Evolutionary conservation across 35 echinoderm and acorn worm species (phyloP), one percentile per base, ranked within the genome.

Genomic region (Ophiothrix spiculata): DNA sequence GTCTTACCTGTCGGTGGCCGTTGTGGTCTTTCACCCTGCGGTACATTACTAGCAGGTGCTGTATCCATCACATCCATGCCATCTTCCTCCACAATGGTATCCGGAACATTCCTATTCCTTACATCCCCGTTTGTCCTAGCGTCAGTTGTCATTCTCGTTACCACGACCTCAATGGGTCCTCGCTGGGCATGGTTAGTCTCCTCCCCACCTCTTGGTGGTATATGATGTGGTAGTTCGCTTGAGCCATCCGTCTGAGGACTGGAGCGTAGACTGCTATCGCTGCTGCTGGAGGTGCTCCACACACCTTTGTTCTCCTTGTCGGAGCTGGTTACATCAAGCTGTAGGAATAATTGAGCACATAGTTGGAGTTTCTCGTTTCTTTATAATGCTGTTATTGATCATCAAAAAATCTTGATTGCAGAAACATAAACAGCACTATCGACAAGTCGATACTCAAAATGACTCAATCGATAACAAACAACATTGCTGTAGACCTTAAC

Each of bases 221-320:
- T 69, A 1, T 75, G n/a, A 32, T 75, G 42, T 33, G 40, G 38
- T 19, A 86, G 34, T 38, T 45, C 41, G 11, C 75, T 74, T 6
- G 75, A 54, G 19, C 39, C 74, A 14, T 79, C 41, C 6, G 37
- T 31, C 10, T 91, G 83, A n/a, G 83, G 39, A 81, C 86, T 94
- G 40, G 96, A 99, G 36, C 83, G 91, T 32, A 87, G 77, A 25
- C 85, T 91, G 29, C 85, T 91, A 60, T 80, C 91, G 76, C 91
- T 90, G 39, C 96, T 99, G 64, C 96, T 99, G 56, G 88, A 94
- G 12, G 96, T 91, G 60, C 91, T 99, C 91, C 92, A 99, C 23
- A 94, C 84, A 17, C 81, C 86, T 80, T 93, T 94, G 76, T 99
- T 99, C 83, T 99, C 96, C 79, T 99, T 99, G 77, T 99, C 96